These are phyloP conservation scores for Stichopus chloronotus DNA, from an alignment of 35 echinoderm and acorn worm species.

Conservation along the genomic window DNA sequence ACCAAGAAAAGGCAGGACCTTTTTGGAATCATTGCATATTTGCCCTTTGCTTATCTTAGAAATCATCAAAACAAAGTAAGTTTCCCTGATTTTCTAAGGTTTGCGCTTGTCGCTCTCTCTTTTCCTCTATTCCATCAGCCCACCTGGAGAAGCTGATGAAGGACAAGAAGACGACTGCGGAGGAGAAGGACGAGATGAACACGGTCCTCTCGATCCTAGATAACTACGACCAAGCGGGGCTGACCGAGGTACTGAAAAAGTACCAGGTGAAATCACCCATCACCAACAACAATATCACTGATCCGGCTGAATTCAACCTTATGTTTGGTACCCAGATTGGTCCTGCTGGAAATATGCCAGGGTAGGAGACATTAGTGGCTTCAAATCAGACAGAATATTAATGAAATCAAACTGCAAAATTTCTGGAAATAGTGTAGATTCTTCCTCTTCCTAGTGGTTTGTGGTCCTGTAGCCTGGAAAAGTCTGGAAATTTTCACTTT, in stretches of 20 bases:
- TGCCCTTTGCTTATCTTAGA: no score
- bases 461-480: not conserved
- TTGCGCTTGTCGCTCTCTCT: not conserved
- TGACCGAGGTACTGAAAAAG: slow-evolving; percentile 72
- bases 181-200: slow-evolving; percentile 66
- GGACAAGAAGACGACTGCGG: slow-evolving; percentile 76
- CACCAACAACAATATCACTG: slow-evolving; percentile 84
- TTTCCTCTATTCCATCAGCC: slow-evolving; percentile 37
- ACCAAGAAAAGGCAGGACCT: no score
- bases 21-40: no score
- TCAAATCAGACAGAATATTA: not conserved
- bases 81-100: not conserved
- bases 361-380: slow-evolving; percentile 57
- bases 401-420: not conserved
- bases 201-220: slow-evolving; percentile 74
- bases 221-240: slow-evolving; percentile 74
- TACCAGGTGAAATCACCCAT: slow-evolving; percentile 88
- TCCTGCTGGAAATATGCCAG: slow-evolving; percentile 81
- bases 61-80: no score
- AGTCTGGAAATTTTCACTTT: not conserved
- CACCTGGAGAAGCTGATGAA: slow-evolving; percentile 83
- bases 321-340: slow-evolving; percentile 94
- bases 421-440: not conserved
- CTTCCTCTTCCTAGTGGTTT: not conserved
- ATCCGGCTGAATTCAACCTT: slow-evolving; percentile 95